Evolutionary conservation across 2,888 invertebrate genomes (phyloP), one percentile per base, ranked within the genome.

Genomic region (Biston stratarius): DNA sequence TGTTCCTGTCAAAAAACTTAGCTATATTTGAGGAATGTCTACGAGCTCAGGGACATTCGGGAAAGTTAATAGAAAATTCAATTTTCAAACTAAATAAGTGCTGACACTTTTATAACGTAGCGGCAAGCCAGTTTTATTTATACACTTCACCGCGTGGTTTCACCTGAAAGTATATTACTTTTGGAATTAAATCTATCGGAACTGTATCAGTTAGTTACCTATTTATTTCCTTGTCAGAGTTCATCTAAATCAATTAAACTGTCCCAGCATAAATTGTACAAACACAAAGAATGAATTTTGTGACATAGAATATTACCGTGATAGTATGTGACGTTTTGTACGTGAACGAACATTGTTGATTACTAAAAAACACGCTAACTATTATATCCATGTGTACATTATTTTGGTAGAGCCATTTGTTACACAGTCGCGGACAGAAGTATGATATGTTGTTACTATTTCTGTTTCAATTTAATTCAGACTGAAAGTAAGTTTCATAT

Each of bases 401-500:
- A 66, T 72, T 69, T 66, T 51, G 68, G 59, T 67, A 66, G 64
- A 61, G 48, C 61, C 58, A 67, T 72, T 68, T 58, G 58, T 68
- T 59, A 59, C 61, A 51, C 47, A 57, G 60, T 52, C 58, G 74
- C 60, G 49, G 71, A 71, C 73, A 73, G 68, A 65, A 62, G 66
- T 74, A 74, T 74, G 71, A 74, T 73, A 74, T 69, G 74, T 72
- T 62, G 69, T 53, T 74, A 68, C 76, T 76, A 77, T 71, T 79
- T 73, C 72, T 78, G 78, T 78, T 71, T 76, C 59, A 75, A 81
- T 77, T 82, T 78, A 71, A 77, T 69, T 75, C 71, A 70, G 70
- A 72, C 76, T 73, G 72, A 67, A 75, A 77, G 74, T 75, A 72
- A 74, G 75, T 76, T 77, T 74, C 75, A 74, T 76, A 74, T 76